Conservation (phyloP, 30 jellyfish, hydroid and myxozoan genomes). For the Turritopsis dohrnii region DNA sequence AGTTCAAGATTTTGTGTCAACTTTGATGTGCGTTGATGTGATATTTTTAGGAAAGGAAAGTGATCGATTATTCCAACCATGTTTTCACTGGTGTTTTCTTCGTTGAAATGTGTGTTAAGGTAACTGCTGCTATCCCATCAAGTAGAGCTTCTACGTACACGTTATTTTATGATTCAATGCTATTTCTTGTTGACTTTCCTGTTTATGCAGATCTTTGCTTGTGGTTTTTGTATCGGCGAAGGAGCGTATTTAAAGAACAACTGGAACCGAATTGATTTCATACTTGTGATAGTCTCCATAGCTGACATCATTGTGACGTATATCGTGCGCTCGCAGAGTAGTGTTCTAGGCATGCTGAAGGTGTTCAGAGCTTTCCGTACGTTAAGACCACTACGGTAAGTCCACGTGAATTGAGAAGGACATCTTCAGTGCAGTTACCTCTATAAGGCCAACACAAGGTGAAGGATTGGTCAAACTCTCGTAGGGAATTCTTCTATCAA, state of each 20-base stretch:
- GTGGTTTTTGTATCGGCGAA: constrained; percentile 76
- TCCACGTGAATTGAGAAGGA: too few relatives aligned
- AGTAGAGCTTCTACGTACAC: background rate
- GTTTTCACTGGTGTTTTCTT: constrained; percentile 80
- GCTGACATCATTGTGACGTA: constrained; percentile 71
- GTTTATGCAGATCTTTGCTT: constrained; percentile 58
- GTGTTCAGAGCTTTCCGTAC: constrained; percentile 93
- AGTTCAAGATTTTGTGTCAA: background rate
- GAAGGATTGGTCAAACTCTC: too few relatives aligned
- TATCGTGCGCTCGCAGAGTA: constrained; percentile 60
- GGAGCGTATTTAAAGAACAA: constrained; percentile 73
- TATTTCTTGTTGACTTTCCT: background rate
- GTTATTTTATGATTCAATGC: too few relatives aligned
- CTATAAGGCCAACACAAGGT: too few relatives aligned
- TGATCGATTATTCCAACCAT: constrained; percentile 71
- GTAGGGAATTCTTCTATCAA: too few relatives aligned
- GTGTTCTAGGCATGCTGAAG: constrained; percentile 76
- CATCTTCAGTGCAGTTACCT: too few relatives aligned
- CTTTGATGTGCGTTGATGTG: background rate
- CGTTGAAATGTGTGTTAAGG: constrained; percentile 84
- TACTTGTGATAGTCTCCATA: constrained; percentile 69
- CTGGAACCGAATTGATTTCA: constrained; percentile 92
- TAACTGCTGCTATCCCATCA: too few relatives aligned
- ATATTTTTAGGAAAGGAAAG: constrained; percentile 51
- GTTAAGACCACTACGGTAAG: constrained; percentile 82